Evolutionary conservation across 2,797 vertebrate genomes (phyloP), one percentile per base, ranked within the genome.

Genomic region (Rhinoraja longicauda): DNA sequence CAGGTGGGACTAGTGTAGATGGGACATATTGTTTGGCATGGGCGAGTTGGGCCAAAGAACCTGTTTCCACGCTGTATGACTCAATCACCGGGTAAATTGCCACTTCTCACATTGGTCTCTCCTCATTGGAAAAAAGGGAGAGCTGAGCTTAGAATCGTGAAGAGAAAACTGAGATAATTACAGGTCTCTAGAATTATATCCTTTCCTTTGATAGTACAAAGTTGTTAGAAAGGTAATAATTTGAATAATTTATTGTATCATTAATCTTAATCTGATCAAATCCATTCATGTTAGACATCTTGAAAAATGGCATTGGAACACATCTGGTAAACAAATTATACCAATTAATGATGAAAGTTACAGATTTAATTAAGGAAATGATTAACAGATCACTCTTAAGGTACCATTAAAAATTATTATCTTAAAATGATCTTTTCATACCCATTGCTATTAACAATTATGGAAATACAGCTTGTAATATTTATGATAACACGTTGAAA

Each of bases 191-290:
- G 21, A 72, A 72, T 72, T 84, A 59, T 9, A 62, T 19, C 59
- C n/a, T 64, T 1, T 88, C 4, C 15, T 32, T 32, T 88, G 59
- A 78, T 17, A 7, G 36, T 17, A 17, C 17, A 86, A 82, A 10
- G 15, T 1, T 19, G 19, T 36, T 6, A 67, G n/a, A 88, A 88
- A 59, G 36, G 57, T 15, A 59, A 10, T 36, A 36, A 64, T 64
- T 88, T 88, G 84, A 32, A 67, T 32, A 6, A 64, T 88, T 67
- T 67, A 88, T 5, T 36, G 8, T 64, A 32, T 67, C 17, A 64
- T 62, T 88, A 88, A 64, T 36, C n/a, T 64, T 67, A 17, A 67
- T 64, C 59, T 88, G 84, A 88, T 84, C 57, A 84, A 88, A 64
- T 67, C n/a, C 29, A 88, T n/a, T 32, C 29, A 32, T 24, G 88